Evolutionary conservation across 1,140 invertebrate genomes (phyloP).

Genomic region (Drosophila rufa): DNA sequence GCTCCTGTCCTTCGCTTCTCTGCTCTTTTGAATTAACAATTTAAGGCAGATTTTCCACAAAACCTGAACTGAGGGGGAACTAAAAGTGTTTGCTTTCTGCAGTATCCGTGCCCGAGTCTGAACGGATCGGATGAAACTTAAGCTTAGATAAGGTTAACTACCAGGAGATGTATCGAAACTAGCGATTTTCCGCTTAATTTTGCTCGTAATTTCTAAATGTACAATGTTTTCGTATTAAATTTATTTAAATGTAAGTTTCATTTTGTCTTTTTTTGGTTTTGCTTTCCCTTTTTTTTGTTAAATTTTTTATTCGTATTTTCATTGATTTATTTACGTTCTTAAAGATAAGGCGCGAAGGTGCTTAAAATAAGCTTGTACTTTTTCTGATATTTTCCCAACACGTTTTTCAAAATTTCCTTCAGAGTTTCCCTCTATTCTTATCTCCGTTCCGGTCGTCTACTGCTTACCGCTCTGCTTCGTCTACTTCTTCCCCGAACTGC

Average conservation of each 20-base stretch:
- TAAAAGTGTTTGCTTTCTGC: constrained; percentile 54
- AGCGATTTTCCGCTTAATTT: constrained; percentile 58
- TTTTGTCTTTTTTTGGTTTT: constrained; percentile 62
- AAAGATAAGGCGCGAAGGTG: constrained; percentile 90
- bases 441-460: constrained; percentile 43
- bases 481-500: constrained; percentile 29
- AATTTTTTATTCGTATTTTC: constrained; percentile 67
- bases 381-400: constrained; percentile 87
- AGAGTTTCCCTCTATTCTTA: constrained; percentile 57
- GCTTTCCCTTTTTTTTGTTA: constrained; percentile 76
- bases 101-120: constrained; percentile 50
- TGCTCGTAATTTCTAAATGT: constrained; percentile 60
- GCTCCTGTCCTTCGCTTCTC: constrained; percentile 4
- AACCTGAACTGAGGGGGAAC: constrained; percentile 86
- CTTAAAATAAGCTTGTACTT: constrained; percentile 91
- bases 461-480: constrained; percentile 27
- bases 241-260: constrained; percentile 78
- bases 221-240: constrained; percentile 62
- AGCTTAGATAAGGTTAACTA: constrained; percentile 65
- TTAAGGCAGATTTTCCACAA: constrained; percentile 89
- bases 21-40: constrained; percentile 83
- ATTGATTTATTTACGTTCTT: constrained; percentile 86
- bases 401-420: constrained; percentile 78
- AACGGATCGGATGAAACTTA: constrained; percentile 35
- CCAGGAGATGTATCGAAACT: constrained; percentile 72